phyloP scores from a whole-genome alignment of 2,797 vertebrate species.

The Urocyon cinereoargenteus region DNA sequence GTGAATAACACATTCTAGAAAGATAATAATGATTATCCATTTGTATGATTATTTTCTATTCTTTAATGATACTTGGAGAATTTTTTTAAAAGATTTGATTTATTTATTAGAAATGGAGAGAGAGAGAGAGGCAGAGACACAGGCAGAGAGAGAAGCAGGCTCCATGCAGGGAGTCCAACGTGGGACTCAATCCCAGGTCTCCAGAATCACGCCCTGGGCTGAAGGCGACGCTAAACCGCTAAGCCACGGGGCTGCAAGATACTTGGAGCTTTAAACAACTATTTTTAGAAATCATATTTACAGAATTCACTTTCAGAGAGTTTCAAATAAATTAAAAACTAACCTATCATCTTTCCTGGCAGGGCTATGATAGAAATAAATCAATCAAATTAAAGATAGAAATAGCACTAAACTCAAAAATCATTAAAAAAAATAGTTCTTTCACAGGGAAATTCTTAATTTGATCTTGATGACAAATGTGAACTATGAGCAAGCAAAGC shows the following conservation, averaged over 20 bases:
- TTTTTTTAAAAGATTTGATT: not conserved
- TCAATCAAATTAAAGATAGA: not conserved
- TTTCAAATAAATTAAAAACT: not conserved
- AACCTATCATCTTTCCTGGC: not conserved
- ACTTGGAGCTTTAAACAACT: not conserved
- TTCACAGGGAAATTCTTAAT: not conserved
- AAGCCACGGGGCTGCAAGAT: no score
- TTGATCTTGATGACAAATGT: not conserved
- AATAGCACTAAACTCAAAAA: not conserved
- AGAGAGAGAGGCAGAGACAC: no score
- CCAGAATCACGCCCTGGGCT: no score
- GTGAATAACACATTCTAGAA: not conserved
- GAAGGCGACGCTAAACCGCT: no score
- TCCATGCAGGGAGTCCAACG: no score
- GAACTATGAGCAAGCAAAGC: not conserved
- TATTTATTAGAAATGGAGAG: no score
- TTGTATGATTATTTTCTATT: not conserved
- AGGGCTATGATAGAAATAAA: not conserved
- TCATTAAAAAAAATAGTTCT: not conserved
- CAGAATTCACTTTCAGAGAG: not conserved
- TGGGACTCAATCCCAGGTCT: no score
- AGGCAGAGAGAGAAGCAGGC: no score
- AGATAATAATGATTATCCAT: not conserved
- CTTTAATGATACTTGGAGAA: not conserved
- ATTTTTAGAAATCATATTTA: not conserved